Evolutionary conservation across 2,797 vertebrate genomes (phyloP), one percentile per base, ranked within the genome.

Genomic region (Muraenolepis orangiensis): DNA sequence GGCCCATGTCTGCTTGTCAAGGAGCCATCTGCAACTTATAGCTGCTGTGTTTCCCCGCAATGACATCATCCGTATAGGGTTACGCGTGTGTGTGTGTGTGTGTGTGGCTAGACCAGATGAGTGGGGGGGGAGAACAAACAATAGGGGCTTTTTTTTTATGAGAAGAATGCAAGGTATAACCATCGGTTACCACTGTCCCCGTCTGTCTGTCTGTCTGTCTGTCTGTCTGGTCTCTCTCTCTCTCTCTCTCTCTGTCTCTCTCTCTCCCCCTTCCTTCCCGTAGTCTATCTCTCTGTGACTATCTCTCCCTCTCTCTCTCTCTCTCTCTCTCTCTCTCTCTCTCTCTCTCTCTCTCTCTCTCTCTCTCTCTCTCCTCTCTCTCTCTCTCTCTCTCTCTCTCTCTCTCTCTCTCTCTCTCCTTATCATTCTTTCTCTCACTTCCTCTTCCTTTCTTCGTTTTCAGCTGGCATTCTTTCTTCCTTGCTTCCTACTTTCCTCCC

Each of bases 61-160:
- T 87, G 87, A 90, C 72, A 57, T 90, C 82, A 87, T 85, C 74
- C 76, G 66, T 81, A 73, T 83, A 80, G 73, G 51, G 75, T 87
- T 82, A 70, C 70, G 75, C 76, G 75, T 69, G 76, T 72, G 36
- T 3, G 72, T 36, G 36, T 69, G 75, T 76, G 75, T 69, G 76
- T 72, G 36, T 3, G 72, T 36, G 36, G 20, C 40, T 42, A 14
- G 40, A 42, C 40, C 18, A 66, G 75, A 82, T 71, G 66, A 83
- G 75, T 80, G 77, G 28, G 46, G 38, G 28, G 76, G 70, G 8
- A 6, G 6, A n/a, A n/a, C 23, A 72, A 36, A 42, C 67, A 72
- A 76, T 77, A 80, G 78, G 85, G n/a, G n/a, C n/a, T n/a, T n/a
- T 83, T 77, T 72, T 0, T 70, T 51, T 89, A 87, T 92, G 82